These are phyloP conservation scores for Epirrhoe alternata DNA, from an alignment of 2,888 invertebrate genomes.

Conservation along the genomic window DNA sequence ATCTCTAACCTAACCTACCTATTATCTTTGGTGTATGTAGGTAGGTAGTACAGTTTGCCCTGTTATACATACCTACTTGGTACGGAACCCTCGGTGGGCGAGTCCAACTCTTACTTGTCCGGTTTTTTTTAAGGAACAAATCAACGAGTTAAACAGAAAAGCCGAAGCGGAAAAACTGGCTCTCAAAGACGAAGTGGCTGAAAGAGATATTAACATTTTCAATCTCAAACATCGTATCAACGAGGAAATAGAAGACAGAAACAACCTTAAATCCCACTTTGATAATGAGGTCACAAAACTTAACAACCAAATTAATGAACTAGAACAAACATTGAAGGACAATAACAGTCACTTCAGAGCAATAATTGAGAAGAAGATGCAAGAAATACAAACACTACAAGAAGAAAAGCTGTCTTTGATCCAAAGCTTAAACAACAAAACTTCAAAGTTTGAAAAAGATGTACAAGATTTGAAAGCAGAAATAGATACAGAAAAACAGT, in stretches of 20 bases:
- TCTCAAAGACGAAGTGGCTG: constrained; percentile 55
- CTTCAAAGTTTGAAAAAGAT: constrained; percentile 61
- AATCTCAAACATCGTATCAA: constrained; percentile 70
- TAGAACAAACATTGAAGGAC: constrained; percentile 67
- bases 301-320: constrained; percentile 69
- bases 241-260: constrained; percentile 70
- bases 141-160: constrained; percentile 56
- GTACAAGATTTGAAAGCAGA: constrained; percentile 61
- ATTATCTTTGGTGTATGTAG: no score
- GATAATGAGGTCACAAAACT: constrained; percentile 66
- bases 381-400: constrained; percentile 70
- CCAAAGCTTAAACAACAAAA: constrained; percentile 68
- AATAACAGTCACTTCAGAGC: constrained; percentile 58
- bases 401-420: constrained; percentile 71
- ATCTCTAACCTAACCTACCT: no score
- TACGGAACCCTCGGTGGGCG: no score
- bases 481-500: constrained; percentile 62
- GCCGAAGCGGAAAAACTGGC: constrained; percentile 57
- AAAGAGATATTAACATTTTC: constrained; percentile 64
- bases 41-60: no score
- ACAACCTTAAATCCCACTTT: constrained; percentile 57
- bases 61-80: no score
- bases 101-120: no score
- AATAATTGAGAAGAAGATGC: constrained; percentile 63
- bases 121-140: constrained; percentile 61